Conservation (phyloP, 2,113 vertebrate genomes). For the Neogale vison region DNA sequence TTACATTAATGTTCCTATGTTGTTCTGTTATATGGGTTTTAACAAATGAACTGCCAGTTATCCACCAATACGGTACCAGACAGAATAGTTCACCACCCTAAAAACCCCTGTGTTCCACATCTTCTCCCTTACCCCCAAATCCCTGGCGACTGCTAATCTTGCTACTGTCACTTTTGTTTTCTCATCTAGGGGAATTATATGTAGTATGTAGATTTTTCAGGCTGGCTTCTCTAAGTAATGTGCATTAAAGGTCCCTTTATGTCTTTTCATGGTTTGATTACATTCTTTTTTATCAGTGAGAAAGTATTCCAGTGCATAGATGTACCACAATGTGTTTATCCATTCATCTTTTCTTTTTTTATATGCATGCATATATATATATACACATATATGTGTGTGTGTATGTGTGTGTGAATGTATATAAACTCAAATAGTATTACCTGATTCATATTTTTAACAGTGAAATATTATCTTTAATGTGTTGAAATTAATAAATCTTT, state of each 20-base stretch:
- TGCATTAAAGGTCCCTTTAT: not conserved
- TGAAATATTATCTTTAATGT: no score
- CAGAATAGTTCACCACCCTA: not conserved
- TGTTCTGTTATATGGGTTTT: not conserved
- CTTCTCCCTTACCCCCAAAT: not conserved
- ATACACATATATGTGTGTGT: no score
- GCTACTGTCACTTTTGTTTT: not conserved
- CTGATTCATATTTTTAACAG: no score
- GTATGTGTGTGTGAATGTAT: fast-evolving
- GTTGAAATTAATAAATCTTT: no score
- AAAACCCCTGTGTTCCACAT: not conserved
- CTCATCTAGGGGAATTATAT: not conserved
- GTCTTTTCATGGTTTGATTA: not conserved
- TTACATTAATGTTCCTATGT: not conserved
- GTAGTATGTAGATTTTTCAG: not conserved
- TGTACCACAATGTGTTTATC: not conserved
- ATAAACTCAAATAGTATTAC: no score
- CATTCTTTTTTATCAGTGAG: not conserved
- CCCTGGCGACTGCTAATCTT: not conserved
- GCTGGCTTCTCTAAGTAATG: not conserved
- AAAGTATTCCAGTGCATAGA: not conserved
- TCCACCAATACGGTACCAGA: not conserved
- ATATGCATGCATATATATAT: no score
- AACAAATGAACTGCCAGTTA: not conserved
- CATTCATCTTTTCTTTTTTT: not conserved